These are phyloP conservation scores for Coleophora deauratella DNA, from an alignment of 2,888 invertebrate genomes.

Conservation along the genomic window DNA sequence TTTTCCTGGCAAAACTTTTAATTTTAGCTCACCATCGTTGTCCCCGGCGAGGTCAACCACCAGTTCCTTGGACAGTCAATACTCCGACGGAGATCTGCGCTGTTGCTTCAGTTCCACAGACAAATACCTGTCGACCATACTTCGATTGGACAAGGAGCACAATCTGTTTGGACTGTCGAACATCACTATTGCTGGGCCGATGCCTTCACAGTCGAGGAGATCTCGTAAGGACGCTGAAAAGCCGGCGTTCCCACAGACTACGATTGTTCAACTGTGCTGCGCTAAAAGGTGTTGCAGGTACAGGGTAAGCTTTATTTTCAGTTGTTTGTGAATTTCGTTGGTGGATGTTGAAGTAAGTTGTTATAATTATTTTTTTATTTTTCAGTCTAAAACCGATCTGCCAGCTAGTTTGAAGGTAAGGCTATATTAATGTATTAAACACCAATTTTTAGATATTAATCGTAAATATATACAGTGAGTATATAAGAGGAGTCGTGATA, in stretches of 20 bases:
- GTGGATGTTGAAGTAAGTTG: too few species aligned
- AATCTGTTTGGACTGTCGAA: constrained; percentile 61
- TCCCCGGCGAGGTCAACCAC: constrained; percentile 34
- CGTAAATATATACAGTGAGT: too few species aligned
- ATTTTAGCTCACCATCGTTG: constrained; percentile 41
- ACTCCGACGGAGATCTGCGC: constrained; percentile 28
- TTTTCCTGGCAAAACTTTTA: not conserved
- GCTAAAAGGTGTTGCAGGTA: constrained; percentile 37
- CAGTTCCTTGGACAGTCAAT: constrained; percentile 33
- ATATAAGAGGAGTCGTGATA: too few species aligned
- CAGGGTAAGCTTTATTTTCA: constrained; percentile 27
- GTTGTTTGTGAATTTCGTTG: not conserved
- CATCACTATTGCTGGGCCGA: constrained; percentile 43
- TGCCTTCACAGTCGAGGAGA: constrained; percentile 27
- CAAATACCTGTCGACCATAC: constrained; percentile 53
- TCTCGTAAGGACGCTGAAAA: constrained; percentile 39
- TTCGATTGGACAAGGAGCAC: constrained; percentile 56
- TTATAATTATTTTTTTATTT: constrained; percentile 7
- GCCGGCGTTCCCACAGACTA: constrained; percentile 55
- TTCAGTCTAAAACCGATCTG: constrained; percentile 55
- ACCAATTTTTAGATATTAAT: too few species aligned
- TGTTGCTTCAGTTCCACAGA: constrained; percentile 30
- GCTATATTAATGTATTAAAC: not conserved
- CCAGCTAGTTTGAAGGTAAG: constrained; percentile 50
- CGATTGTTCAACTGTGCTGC: constrained; percentile 60